Base-by-base conservation (phyloP, 2,113 vertebrate genomes). In the Anas platyrhynchos region DNA sequence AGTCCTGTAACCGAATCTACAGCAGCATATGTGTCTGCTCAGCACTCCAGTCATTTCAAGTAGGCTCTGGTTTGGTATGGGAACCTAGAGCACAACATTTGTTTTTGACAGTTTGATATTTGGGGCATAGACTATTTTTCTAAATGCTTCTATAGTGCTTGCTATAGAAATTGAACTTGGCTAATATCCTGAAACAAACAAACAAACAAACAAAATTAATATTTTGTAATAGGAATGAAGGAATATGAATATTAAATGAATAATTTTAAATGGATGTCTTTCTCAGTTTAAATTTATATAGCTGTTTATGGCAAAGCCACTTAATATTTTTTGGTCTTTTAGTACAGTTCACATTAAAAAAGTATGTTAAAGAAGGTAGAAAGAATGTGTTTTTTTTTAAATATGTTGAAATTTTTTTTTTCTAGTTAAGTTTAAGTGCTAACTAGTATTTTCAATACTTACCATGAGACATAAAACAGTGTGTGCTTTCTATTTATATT, bases 401-500 rank as follows among this genome's bases (percentile, higher is more conserved):
- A 83, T 21, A 67, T 23, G 26, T 79, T 91, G 12, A 46, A 95
- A 89, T 41, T 41, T 41, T 11, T 41, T 73, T 95, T 97, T 94
- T 65, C 48, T 96, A 88, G 93, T 89, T 93, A 88, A 36, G 31
- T 84, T 62, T 50, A 96, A 97, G 96, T 73, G 67, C 92, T 98
- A 97, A 96, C 97, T 96, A 97, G 96, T 94, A 97, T 98, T 98
- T 98, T 94, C 81, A 81, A 82, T 93, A 95, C 95, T 96, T 98
- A 96, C 89, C 72, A 95, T 95, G 95, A 96, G 91, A 97, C 95
- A 97, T 77, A 85, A 94, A 97, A 97, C 86, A 97, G 81, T 96
- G 97, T 97, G 97, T 97, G 97, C 97, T 98, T 97, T 98, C 97
- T 98, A 98, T 98, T 98, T 98, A 97, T 97, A 83, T 98, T 98